Conservation (phyloP, 1,140 invertebrate genomes). For the Pseudomyrmex pallidus region DNA sequence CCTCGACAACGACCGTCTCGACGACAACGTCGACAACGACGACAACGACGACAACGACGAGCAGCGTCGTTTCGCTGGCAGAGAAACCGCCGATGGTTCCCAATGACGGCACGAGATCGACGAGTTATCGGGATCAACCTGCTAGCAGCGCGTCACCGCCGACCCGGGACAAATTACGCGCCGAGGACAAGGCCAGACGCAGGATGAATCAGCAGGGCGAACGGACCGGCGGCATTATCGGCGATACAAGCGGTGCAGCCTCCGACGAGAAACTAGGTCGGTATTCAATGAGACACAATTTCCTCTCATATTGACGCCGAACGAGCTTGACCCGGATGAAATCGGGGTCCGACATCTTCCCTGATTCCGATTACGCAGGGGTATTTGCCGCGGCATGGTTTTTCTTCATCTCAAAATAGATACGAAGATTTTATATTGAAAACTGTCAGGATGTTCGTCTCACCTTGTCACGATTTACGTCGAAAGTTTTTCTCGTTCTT, state of each 20-base stretch:
- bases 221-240: slow-evolving; percentile 64
- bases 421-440: neutral
- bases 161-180: slow-evolving; percentile 90
- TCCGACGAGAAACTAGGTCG: slow-evolving; percentile 80
- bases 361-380: neutral
- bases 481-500: slow-evolving; percentile 46
- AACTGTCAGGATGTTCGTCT: slow-evolving; percentile 15
- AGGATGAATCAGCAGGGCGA: slow-evolving; percentile 81
- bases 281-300: slow-evolving; percentile 52
- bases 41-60: slow-evolving; percentile 15
- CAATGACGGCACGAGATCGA: slow-evolving; percentile 69
- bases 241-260: slow-evolving; percentile 63
- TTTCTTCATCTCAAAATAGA: slow-evolving; percentile 12
- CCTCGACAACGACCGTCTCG: slow-evolving; percentile 30
- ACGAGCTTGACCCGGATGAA: neutral
- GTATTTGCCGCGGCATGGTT: neutral
- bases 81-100: slow-evolving; percentile 80
- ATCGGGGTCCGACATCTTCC: neutral
- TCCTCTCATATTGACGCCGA: neutral
- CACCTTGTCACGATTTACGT: slow-evolving; percentile 27
- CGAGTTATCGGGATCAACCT: slow-evolving; percentile 87
- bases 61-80: slow-evolving; percentile 44
- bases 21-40: slow-evolving; percentile 5
- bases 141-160: slow-evolving; percentile 90
- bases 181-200: slow-evolving; percentile 88